These are phyloP conservation scores for Micromesistius poutassou DNA, from an alignment of 2,797 vertebrate species.

Conservation along the genomic window DNA sequence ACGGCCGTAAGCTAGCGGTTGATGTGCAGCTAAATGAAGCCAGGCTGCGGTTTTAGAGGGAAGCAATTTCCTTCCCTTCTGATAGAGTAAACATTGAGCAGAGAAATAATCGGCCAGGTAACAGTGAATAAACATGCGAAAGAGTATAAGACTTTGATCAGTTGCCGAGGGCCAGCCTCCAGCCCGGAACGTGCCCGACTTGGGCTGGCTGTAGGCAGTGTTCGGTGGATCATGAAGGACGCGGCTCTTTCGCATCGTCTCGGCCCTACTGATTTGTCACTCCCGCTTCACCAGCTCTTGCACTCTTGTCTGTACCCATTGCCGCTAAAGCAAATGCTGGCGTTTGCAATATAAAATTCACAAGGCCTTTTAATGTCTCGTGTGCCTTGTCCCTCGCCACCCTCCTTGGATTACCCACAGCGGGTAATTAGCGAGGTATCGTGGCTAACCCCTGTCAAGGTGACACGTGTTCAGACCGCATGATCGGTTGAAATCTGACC, in stretches of 20 bases:
- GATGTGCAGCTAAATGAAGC: slow-evolving; percentile 53
- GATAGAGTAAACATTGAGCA: slow-evolving; percentile 63
- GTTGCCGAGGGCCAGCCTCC: slow-evolving; percentile 16
- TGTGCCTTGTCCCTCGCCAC: neutral
- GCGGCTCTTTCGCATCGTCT: slow-evolving; percentile 8
- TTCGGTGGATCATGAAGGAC: slow-evolving; percentile 44
- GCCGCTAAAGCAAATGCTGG: neutral
- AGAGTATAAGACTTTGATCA: slow-evolving; percentile 51
- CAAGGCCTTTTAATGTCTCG: neutral
- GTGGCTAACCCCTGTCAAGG: neutral
- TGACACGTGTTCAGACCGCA: neutral
- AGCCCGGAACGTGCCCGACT: slow-evolving; percentile 22
- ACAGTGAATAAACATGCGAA: slow-evolving; percentile 58
- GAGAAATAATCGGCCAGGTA: slow-evolving; percentile 60
- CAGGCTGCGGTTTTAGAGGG: slow-evolving; percentile 44
- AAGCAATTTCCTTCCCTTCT: slow-evolving; percentile 44
- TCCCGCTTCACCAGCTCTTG: neutral
- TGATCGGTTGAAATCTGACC: neutral
- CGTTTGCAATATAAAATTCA: neutral
- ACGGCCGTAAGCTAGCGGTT: slow-evolving; percentile 35
- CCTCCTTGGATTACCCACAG: slow-evolving; percentile 4
- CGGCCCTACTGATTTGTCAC: slow-evolving; percentile 27
- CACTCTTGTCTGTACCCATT: neutral
- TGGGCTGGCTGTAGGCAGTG: slow-evolving; percentile 39
- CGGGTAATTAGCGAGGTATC: slow-evolving; percentile 7